A percentile compares a stretch with the other conserved stretches of the same genome.
Evolutionary conservation across 2,797 vertebrate genomes (phyloP).

Genomic region (Esox lucius): DNA sequence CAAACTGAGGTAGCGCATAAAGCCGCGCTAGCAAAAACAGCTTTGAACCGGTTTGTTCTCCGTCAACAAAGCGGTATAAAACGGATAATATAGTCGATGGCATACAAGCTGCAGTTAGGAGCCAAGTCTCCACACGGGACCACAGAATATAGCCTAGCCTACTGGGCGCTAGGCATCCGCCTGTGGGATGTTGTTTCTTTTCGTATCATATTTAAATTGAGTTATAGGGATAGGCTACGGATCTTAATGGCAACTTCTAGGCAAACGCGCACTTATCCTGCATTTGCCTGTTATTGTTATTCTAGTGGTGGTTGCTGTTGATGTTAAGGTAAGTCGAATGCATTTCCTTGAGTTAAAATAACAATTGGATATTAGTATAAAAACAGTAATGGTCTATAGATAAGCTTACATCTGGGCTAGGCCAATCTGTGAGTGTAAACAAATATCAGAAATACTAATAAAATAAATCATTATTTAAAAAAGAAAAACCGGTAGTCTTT

Average conservation of each 20-base stretch:
- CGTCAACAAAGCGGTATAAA: conserved; percentile 55
- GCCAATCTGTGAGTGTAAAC: not conserved
- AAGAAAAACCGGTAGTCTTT: not conserved
- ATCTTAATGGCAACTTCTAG: conserved; percentile 57
- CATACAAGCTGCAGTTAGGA: conserved; percentile 39
- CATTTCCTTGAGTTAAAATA: not conserved
- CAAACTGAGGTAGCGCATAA: conserved; percentile 38
- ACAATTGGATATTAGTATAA: too few relatives aligned
- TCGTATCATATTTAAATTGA: not conserved
- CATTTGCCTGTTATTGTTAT: conserved; percentile 46
- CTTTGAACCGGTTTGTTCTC: conserved; percentile 72
- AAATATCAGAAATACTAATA: not conserved
- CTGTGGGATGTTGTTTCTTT: not conserved
- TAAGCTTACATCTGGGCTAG: not conserved
- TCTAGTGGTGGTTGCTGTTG: conserved; percentile 43
- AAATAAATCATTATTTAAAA: not conserved
- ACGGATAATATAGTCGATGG: conserved; percentile 26
- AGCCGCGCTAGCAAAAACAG: conserved; percentile 70
- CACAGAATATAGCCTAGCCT: not conserved
- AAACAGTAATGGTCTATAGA: not conserved
- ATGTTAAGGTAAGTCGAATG: conserved; percentile 59
- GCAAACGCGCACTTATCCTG: conserved; percentile 42
- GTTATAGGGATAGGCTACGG: conserved; percentile 12
- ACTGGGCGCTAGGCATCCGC: not conserved
- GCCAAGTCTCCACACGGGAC: conserved; percentile 1